Evolutionary conservation across 1,140 invertebrate genomes (phyloP).

Genomic region (Macrotrachela quadricornifera): DNA sequence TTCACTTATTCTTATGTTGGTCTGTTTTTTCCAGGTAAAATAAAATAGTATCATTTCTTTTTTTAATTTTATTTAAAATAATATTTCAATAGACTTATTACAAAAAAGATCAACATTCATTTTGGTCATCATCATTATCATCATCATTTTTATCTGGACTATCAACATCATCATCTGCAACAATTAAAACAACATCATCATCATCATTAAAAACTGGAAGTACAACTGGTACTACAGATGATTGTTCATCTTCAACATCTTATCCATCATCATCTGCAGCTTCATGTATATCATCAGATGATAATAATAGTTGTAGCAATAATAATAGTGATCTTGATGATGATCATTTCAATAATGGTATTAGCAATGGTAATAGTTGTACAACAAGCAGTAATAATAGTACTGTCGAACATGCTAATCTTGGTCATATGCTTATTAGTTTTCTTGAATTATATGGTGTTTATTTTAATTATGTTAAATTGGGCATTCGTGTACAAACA

Average conservation of each 20-base stretch:
- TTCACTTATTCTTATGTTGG: conserved; percentile 87
- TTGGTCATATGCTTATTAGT: conserved; percentile 80
- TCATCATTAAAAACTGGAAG: too few species aligned
- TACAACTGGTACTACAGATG: too few species aligned
- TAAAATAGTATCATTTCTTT: not conserved
- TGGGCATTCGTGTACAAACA: conserved; percentile 66
- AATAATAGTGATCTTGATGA: not conserved
- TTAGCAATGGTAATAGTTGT: conserved; percentile 19
- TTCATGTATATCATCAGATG: too few species aligned
- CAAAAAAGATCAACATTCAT: too few species aligned
- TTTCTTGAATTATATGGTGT: conserved; percentile 91
- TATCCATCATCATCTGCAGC: too few species aligned
- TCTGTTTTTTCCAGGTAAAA: conserved; percentile 75
- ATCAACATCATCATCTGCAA: too few species aligned
- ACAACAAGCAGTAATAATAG: too few species aligned
- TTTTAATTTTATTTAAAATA: conserved; percentile 22
- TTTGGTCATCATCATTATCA: too few species aligned
- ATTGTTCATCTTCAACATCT: too few species aligned
- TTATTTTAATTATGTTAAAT: conserved; percentile 80
- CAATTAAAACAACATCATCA: too few species aligned
- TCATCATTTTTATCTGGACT: too few species aligned
- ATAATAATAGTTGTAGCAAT: conserved; percentile 11
- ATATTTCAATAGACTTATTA: too few species aligned
- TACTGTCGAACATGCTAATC: conserved; percentile 35
- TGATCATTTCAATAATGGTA: not conserved